Percentiles rank a stretch among this genome's conserved stretches.
phyloP scores from a whole-genome alignment of 2,113 vertebrate species.

The Formicarius rufipectus region DNA sequence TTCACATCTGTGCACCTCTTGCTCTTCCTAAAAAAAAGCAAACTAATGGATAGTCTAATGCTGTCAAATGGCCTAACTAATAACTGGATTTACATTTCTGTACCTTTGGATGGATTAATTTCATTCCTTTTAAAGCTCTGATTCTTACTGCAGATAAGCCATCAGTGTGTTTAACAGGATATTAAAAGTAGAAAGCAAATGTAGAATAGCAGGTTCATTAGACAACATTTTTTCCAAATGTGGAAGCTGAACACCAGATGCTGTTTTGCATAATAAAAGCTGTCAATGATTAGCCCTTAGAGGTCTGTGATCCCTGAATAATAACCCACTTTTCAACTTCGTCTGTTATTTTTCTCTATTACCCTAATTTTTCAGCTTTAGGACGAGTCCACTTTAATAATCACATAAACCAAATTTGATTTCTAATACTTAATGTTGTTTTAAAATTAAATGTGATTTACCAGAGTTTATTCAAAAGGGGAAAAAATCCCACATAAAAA shows the following conservation, averaged over 20 bases:
- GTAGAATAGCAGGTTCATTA: constrained; percentile 51
- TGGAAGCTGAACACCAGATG: constrained; percentile 59
- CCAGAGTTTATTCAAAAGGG: not conserved
- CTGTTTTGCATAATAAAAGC: constrained; percentile 66
- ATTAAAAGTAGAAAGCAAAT: constrained; percentile 40
- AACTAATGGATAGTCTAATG: not conserved
- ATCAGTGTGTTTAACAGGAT: constrained; percentile 32
- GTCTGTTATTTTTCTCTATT: constrained; percentile 8
- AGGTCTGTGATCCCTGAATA: constrained; percentile 54
- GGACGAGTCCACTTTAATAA: not conserved
- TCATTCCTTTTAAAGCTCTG: constrained; percentile 34
- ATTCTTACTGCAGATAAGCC: constrained; percentile 23
- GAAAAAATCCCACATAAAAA: not conserved
- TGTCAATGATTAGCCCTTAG: constrained; percentile 41
- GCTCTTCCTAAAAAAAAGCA: not conserved
- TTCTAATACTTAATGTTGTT: not conserved
- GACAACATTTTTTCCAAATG: constrained; percentile 40
- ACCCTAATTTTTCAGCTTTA: not conserved
- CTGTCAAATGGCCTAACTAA: not conserved
- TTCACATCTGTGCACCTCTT: not conserved
- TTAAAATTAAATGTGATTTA: not conserved
- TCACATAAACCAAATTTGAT: not conserved
- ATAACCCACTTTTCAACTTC: constrained; percentile 39
- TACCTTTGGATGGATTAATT: not conserved
- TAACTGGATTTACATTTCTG: constrained; percentile 43